phyloP scores from a whole-genome alignment of 2,797 vertebrate genomes.

The Pseudomugil gertrudae region DNA sequence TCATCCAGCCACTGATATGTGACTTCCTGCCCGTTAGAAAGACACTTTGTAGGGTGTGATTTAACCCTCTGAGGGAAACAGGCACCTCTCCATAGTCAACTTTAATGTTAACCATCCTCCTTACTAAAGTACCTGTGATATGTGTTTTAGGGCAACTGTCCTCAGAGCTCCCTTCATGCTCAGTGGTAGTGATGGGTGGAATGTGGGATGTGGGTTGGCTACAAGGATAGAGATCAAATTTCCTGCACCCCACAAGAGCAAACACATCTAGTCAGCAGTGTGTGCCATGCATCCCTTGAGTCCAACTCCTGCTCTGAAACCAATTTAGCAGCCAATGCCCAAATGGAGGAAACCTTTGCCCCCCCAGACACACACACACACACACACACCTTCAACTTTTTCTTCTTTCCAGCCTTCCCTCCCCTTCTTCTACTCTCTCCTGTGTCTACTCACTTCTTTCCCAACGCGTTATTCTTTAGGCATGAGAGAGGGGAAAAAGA shows the following conservation, averaged over 20 bases:
- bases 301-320: conserved; percentile 86
- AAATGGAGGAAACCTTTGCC: conserved; percentile 81
- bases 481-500: conserved; percentile 56
- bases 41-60: conserved; percentile 60
- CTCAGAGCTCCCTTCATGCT: conserved; percentile 55
- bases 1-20: conserved; percentile 64
- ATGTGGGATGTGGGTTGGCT: conserved; percentile 71
- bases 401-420: conserved; percentile 60
- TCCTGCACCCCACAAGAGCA: conserved; percentile 78
- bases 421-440: conserved; percentile 48
- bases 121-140: conserved; percentile 55
- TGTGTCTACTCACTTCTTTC: conserved; percentile 69
- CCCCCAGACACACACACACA: conserved; percentile 28
- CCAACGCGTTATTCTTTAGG: conserved; percentile 63
- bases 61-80: conserved; percentile 66
- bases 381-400: conserved; percentile 7
- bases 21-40: conserved; percentile 65
- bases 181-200: conserved; percentile 66
- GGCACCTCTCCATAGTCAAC: conserved; percentile 44
- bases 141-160: conserved; percentile 53
- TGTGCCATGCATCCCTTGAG: conserved; percentile 77
- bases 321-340: conserved; percentile 83
- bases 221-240: conserved; percentile 71
- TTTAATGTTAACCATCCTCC: conserved; percentile 58
- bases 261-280: conserved; percentile 75